Percentiles rank a stretch among this genome's conserved stretches.
phyloP scores from a whole-genome alignment of 2,888 invertebrate species.

The Camptogramma bilineatum region DNA sequence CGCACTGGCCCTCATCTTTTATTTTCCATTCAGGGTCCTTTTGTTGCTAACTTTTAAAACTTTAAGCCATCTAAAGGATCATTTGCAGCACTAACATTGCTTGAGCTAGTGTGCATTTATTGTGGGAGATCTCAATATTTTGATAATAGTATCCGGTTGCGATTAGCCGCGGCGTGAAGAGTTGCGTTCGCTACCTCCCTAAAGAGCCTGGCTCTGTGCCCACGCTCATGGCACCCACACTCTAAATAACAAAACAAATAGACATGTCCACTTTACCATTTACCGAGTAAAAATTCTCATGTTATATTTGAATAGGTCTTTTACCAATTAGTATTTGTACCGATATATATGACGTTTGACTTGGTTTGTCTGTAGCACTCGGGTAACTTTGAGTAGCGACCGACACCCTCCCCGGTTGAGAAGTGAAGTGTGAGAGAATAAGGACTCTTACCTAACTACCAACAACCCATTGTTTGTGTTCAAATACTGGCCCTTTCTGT shows the following conservation, averaged over 20 bases:
- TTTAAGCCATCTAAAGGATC: conserved; percentile 5
- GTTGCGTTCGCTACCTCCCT: conserved; percentile 60
- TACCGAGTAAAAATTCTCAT: conserved; percentile 82
- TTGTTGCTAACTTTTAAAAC: conserved; percentile 19
- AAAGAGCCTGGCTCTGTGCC: conserved; percentile 65
- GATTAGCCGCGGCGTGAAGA: conserved; percentile 46
- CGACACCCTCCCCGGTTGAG: conserved; percentile 56
- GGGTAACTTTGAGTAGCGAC: conserved; percentile 65
- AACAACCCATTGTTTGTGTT: conserved; percentile 68
- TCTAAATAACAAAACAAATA: conserved; percentile 83
- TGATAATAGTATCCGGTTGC: conserved; percentile 28
- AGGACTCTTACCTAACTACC: conserved; percentile 61
- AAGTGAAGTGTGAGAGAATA: conserved; percentile 66
- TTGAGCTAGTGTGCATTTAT: conserved; percentile 14
- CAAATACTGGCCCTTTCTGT: conserved; percentile 61
- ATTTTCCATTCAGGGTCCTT: conserved; percentile 37
- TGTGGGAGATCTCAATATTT: conserved; percentile 29
- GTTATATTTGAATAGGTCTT: conserved; percentile 83
- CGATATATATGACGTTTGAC: conserved; percentile 72
- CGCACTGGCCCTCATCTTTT: conserved; percentile 44
- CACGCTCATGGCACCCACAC: conserved; percentile 80
- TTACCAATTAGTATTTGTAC: conserved; percentile 85
- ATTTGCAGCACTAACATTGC: conserved; percentile 5
- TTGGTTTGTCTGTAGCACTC: conserved; percentile 68
- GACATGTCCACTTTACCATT: conserved; percentile 83